A percentile compares a stretch with the other conserved stretches of the same genome.
phyloP scores from a whole-genome alignment of 2,113 vertebrate genomes.

The Alethe castanea region DNA sequence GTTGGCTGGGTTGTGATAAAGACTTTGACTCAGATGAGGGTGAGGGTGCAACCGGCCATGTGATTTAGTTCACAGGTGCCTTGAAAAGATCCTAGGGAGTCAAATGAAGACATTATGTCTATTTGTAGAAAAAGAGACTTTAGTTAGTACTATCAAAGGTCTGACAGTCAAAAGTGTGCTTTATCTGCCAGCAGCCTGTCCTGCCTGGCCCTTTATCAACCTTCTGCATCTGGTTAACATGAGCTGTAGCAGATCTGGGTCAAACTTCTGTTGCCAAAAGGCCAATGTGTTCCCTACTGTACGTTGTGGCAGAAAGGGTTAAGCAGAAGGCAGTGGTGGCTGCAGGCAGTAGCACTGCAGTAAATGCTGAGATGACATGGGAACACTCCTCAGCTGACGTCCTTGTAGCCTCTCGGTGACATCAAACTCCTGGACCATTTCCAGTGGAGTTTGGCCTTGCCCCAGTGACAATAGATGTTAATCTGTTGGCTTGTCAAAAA shows the following conservation, averaged over 20 bases:
- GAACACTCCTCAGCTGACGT: slow-evolving; percentile 22
- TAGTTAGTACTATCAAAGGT: not conserved
- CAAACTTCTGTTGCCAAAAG: not conserved
- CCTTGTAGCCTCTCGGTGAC: slow-evolving; percentile 1
- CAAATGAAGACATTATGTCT: not conserved
- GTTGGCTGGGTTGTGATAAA: not conserved
- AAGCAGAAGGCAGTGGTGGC: not conserved
- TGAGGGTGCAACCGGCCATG: accelerated
- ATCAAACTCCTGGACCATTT: slow-evolving; percentile 52
- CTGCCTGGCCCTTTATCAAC: not conserved
- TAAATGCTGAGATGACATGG: slow-evolving; percentile 29
- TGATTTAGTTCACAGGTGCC: not conserved
- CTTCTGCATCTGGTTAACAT: not conserved
- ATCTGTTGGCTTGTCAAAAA: slow-evolving; percentile 66
- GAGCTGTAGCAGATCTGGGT: not conserved
- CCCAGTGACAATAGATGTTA: slow-evolving; percentile 67
- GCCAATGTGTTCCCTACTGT: not conserved
- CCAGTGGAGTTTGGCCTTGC: slow-evolving; percentile 42
- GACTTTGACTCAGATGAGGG: not conserved
- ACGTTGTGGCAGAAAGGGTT: not conserved
- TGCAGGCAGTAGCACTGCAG: not conserved
- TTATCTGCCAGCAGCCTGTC: not conserved
- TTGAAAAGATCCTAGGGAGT: not conserved
- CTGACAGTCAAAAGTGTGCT: not conserved
- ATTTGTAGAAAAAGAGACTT: not conserved